Conservation (phyloP, 2,888 invertebrate genomes). For the Conomelus anceps region DNA sequence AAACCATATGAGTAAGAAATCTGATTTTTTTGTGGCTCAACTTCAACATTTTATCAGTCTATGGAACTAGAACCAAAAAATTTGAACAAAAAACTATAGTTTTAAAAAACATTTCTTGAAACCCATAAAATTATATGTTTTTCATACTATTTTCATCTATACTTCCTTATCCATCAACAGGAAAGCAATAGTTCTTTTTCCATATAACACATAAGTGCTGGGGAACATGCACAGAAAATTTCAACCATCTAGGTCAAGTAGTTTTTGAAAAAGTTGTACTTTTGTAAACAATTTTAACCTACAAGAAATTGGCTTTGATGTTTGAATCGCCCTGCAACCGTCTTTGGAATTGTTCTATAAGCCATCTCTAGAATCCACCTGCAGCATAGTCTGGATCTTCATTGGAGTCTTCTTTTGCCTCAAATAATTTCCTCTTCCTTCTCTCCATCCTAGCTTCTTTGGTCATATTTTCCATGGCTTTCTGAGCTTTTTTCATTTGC, state of each 20-base stretch:
- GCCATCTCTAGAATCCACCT: neutral
- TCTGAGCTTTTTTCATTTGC: neutral
- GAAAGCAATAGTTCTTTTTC: neutral
- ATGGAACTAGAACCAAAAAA: neutral
- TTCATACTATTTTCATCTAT: neutral
- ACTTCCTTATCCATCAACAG: neutral
- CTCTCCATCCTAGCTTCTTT: neutral
- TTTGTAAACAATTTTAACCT: neutral
- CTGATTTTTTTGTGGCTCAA: neutral
- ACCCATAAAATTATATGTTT: neutral
- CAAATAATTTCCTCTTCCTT: neutral
- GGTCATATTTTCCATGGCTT: neutral
- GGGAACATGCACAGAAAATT: no score
- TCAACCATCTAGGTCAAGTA: no score
- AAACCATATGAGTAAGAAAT: neutral
- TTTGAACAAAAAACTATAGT: no score
- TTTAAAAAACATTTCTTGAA: neutral
- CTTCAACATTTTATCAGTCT: neutral
- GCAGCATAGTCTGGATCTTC: neutral
- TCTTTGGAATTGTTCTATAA: no score
- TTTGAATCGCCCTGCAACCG: no score
- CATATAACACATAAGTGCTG: neutral
- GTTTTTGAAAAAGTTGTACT: no score
- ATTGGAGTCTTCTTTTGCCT: neutral
- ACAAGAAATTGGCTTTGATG: neutral